Evolutionary conservation across 2,888 invertebrate species (phyloP), one percentile per base, ranked within the genome.

Genomic region (Nomada fucata): DNA sequence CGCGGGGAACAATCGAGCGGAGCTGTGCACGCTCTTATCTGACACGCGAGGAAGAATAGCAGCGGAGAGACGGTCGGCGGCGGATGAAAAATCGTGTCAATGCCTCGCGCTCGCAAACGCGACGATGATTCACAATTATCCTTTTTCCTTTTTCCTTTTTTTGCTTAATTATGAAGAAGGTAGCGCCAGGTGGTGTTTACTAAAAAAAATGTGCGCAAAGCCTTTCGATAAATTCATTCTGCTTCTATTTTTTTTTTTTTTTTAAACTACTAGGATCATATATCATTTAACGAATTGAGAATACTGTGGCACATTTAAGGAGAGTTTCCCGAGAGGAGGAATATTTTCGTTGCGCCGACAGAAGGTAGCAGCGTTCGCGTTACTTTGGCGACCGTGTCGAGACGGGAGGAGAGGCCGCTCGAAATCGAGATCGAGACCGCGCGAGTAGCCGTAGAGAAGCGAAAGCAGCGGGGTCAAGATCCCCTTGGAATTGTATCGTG

Each of bases 11-110:
- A 63, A 78, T 68, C 70, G 50, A 11, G 44, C 63, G 53, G 60
- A 65, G 26, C 59, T 18, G 36, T 18, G 59, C 55, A 47, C 18
- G 4, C 2, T 42, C 53, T 79, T 72, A 53, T 72, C 61, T 72
- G 53, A 26, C 42, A 53, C 42, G n/a, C 42, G 53, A 63, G 11
- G 47, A 26, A 53, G 63, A 72, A 23, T 26, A 23, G 53, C 26
- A 47, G 47, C 18, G 15, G 57, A 2, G 29, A 4, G 29, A 44
- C 57, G 18, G 59, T 13, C 7, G 44, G 15, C 78, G 20, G 59
- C 70, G 74, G 68, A 47, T 23, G 72, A 73, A 69, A 85, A 89
- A 89, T 81, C 79, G 82, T 89, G 88, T 83, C 86, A 89, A 89
- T 88, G 86, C 79, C 84, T 86, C 65, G 52, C 44, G 50, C 55